Evolutionary conservation across 1,140 invertebrate species (phyloP).

Genomic region (Cryptotermes secundus): DNA sequence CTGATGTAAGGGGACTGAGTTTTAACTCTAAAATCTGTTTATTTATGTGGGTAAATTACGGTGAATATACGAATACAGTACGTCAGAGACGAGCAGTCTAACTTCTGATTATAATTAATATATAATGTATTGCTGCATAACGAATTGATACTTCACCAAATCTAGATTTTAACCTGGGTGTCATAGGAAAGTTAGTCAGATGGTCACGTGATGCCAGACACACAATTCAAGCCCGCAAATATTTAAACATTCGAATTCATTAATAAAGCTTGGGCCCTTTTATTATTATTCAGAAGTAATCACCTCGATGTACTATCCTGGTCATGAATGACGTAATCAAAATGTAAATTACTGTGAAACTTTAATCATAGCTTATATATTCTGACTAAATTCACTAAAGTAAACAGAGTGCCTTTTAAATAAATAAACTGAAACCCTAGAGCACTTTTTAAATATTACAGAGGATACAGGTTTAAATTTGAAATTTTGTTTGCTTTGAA

Average conservation of each 20-base stretch:
- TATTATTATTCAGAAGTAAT: neutral
- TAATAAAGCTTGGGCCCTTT: neutral
- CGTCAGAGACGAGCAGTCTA: too few species aligned
- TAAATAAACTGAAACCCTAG: neutral
- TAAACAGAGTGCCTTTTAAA: neutral
- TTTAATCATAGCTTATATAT: neutral
- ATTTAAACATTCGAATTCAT: neutral
- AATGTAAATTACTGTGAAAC: slow-evolving; percentile 4
- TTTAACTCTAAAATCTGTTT: too few species aligned
- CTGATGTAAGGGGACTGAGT: too few species aligned
- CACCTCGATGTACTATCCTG: neutral
- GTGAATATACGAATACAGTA: too few species aligned
- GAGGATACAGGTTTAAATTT: neutral
- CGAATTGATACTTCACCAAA: neutral
- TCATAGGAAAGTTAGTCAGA: neutral
- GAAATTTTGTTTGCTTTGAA: neutral
- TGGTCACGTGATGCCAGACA: neutral
- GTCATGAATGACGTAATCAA: neutral
- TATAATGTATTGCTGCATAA: too few species aligned
- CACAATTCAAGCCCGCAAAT: neutral
- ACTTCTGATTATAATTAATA: too few species aligned
- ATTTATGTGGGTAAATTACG: too few species aligned
- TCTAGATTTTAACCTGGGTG: neutral
- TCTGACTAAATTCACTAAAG: neutral
- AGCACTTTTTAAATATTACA: neutral